Evolutionary conservation across 2,113 vertebrate species (phyloP), one percentile per base, ranked within the genome.

Genomic region (Plecotus auritus): DNA sequence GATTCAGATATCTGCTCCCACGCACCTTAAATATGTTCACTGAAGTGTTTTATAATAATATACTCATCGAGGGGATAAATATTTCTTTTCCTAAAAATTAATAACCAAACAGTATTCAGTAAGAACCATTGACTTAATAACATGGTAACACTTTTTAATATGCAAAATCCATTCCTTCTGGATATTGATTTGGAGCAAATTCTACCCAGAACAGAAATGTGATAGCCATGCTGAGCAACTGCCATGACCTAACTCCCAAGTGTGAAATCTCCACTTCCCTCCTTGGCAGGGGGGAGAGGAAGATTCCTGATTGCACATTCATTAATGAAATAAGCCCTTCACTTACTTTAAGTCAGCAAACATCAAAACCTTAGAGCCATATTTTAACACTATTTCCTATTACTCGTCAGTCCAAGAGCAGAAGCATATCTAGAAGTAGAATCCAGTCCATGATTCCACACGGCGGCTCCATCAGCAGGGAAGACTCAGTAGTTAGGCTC

Each of bases 131-230:
- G 81, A 66, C n/a, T 73, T 40, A 94, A 14, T 86, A 90, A 1
- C 32, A 76, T 32, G 40, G 28, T 51, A 85, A 42, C 37, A 45
- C 64, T 49, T 76, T 90, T 82, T 85, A 45, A 49, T 69, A 93
- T 86, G 61, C 64, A 92, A 72, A 95, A 94, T 61, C 92, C 66
- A 40, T 83, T 95, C 51, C 85, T 45, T 49, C 88, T 1, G 73
- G 4, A 40, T 94, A 94, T 47, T 26, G 35, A 64, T 61, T 32
- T 42, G 26, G 35, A 72, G 85, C 59, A 94, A 95, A 94, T 2
- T 61, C 86, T 91, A 74, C 85, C 70, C 30, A 96, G 42, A 42
- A 81, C 18, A 30, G 35, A 96, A 78, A 91, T 2, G 1, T 32
- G 51, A 87, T 2, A 82, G 47, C 2, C 94, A 91, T 80, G 37